phyloP scores from a whole-genome alignment of 2,797 vertebrate genomes.

The Neosilurus mollespiculum region DNA sequence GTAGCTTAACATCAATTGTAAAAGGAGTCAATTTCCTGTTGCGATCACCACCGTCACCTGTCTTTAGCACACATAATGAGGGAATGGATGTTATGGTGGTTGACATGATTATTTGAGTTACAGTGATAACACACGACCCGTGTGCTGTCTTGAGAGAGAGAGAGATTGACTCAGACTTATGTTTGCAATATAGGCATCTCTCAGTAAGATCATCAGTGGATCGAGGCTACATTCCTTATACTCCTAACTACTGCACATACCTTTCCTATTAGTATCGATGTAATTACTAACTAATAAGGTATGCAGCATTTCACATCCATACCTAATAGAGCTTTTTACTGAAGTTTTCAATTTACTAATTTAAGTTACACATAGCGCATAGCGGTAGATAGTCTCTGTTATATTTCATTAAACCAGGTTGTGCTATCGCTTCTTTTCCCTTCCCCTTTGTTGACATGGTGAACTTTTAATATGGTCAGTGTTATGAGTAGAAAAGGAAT shows the following conservation, averaged over 20 bases:
- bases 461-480: conserved; percentile 18
- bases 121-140: background rate
- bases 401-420: background rate
- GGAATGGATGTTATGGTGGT: background rate
- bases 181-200: background rate
- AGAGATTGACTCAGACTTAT: background rate
- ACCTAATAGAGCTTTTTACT: background rate
- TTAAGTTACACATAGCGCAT: background rate
- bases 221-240: background rate
- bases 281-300: background rate
- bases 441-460: background rate
- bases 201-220: background rate
- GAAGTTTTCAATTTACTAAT: background rate
- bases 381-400: background rate
- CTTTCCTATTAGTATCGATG: background rate
- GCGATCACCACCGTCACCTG: background rate
- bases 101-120: background rate
- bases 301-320: no score
- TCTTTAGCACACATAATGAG: background rate
- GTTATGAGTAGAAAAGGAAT: background rate
- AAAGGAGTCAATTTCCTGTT: background rate
- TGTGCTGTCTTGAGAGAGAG: background rate
- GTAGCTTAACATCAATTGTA: background rate
- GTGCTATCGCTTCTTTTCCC: background rate
- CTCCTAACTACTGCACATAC: background rate